These are phyloP conservation scores for Setophaga petechia DNA, from an alignment of 2,113 vertebrate genomes.

Conservation along the genomic window DNA sequence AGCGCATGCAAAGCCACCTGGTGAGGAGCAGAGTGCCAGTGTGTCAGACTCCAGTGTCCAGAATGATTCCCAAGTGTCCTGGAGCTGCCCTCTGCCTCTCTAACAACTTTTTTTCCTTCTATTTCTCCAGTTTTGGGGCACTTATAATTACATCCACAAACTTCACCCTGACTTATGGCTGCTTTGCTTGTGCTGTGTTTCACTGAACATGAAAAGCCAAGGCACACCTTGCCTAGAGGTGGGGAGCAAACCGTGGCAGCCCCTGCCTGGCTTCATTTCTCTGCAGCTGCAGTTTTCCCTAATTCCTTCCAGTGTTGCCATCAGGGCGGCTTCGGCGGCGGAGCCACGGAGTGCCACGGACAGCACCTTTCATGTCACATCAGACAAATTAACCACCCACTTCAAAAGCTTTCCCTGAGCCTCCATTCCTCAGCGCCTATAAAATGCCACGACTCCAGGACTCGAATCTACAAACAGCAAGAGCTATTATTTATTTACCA, in stretches of 20 bases:
- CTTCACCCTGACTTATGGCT: not conserved
- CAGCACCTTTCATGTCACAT: conserved; percentile 47
- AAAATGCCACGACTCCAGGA: not conserved
- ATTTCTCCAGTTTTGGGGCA: not conserved
- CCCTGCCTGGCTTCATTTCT: conserved; percentile 1
- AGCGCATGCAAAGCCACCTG: not conserved
- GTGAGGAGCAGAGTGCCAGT: not conserved
- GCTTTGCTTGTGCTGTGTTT: not conserved
- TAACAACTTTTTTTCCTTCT: not conserved
- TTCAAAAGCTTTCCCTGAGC: not conserved
- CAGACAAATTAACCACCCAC: conserved; percentile 39
- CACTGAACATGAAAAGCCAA: not conserved
- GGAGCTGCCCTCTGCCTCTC: not conserved
- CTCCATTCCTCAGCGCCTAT: not conserved
- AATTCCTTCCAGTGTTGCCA: not conserved
- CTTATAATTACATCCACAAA: not conserved
- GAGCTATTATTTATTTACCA: conserved; percentile 38
- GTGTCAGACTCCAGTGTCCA: fast-evolving
- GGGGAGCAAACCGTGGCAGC: not conserved
- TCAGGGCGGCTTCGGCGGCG: not conserved
- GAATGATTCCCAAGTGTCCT: not conserved
- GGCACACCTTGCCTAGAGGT: not conserved
- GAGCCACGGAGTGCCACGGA: not conserved
- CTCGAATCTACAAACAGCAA: not conserved
- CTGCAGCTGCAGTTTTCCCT: not conserved